Conservation (phyloP, 1,140 invertebrate genomes). For the Drosophila paulistorum region DNA sequence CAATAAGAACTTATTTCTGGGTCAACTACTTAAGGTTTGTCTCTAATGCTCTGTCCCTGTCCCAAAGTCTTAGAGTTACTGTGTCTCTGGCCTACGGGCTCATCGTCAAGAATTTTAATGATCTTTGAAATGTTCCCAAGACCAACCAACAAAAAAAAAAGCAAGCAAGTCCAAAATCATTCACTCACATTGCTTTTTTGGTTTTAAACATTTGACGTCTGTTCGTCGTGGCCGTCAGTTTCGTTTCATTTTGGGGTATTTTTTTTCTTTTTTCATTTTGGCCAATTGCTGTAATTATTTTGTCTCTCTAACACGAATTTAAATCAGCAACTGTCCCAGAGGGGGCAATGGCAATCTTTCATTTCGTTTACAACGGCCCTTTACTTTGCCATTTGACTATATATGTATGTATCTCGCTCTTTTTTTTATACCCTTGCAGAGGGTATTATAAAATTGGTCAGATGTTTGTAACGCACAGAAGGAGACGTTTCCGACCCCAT, state of each 20-base stretch:
- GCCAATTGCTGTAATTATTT: conserved; percentile 79
- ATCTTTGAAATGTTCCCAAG: conserved; percentile 67
- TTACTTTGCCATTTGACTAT: conserved; percentile 50
- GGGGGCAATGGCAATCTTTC: conserved; percentile 50
- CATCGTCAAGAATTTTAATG: conserved; percentile 62
- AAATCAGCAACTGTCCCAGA: conserved; percentile 79
- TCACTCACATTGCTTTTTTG: conserved; percentile 40
- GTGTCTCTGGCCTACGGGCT: conserved; percentile 35
- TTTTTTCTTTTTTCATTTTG: conserved; percentile 35
- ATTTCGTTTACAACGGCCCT: conserved; percentile 43
- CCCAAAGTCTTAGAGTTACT: neutral
- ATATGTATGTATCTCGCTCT: neutral
- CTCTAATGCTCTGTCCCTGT: conserved; percentile 9
- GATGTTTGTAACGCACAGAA: too few relatives aligned
- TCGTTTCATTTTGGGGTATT: conserved; percentile 51
- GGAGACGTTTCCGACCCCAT: too few relatives aligned
- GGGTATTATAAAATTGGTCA: too few relatives aligned
- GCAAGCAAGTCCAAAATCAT: conserved; percentile 37
- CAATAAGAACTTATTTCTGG: conserved; percentile 62
- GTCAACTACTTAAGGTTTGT: conserved; percentile 64
- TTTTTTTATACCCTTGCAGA: too few relatives aligned
- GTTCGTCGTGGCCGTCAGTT: conserved; percentile 69
- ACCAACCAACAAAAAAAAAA: conserved; percentile 38
- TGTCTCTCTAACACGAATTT: conserved; percentile 81
- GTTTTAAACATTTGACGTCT: conserved; percentile 33